phyloP scores from a whole-genome alignment of 2,888 invertebrate species.

The Melolontha melolontha region DNA sequence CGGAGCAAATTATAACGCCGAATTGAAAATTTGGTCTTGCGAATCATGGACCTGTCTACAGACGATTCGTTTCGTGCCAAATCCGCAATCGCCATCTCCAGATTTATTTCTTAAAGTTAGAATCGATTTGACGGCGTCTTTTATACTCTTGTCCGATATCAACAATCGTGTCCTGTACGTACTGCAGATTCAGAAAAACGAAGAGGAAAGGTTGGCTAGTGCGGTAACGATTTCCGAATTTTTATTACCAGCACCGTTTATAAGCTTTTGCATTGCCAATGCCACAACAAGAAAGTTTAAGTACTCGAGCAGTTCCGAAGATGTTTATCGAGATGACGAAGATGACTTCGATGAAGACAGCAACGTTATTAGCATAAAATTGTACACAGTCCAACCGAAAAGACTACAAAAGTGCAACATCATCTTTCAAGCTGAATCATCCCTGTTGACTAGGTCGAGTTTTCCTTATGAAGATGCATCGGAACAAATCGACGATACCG shows the following conservation, averaged over 20 bases:
- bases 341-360: slow-evolving; percentile 64
- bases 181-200: slow-evolving; percentile 77
- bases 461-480: slow-evolving; percentile 47
- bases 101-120: slow-evolving; percentile 77
- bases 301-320: slow-evolving; percentile 67
- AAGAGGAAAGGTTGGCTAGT: slow-evolving; percentile 72
- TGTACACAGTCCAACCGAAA: slow-evolving; percentile 89
- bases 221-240: slow-evolving; percentile 87
- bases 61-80: slow-evolving; percentile 78
- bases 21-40: slow-evolving; percentile 94
- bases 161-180: slow-evolving; percentile 87
- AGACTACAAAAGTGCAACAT: slow-evolving; percentile 79
- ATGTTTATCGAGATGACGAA: slow-evolving; percentile 70
- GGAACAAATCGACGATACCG: slow-evolving; percentile 44
- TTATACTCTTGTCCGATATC: slow-evolving; percentile 89
- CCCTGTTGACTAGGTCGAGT: slow-evolving; percentile 47
- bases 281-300: slow-evolving; percentile 72
- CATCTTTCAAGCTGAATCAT: slow-evolving; percentile 58
- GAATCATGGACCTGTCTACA: slow-evolving; percentile 96
- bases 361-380: slow-evolving; percentile 66
- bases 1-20: slow-evolving; percentile 89
- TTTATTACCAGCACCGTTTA: slow-evolving; percentile 85
- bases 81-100: slow-evolving; percentile 63
- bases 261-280: slow-evolving; percentile 90
- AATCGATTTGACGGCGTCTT: slow-evolving; percentile 87